These are phyloP conservation scores for Cyphomyrus discorhynchus DNA, from an alignment of 2,113 vertebrate species.

Conservation along the genomic window DNA sequence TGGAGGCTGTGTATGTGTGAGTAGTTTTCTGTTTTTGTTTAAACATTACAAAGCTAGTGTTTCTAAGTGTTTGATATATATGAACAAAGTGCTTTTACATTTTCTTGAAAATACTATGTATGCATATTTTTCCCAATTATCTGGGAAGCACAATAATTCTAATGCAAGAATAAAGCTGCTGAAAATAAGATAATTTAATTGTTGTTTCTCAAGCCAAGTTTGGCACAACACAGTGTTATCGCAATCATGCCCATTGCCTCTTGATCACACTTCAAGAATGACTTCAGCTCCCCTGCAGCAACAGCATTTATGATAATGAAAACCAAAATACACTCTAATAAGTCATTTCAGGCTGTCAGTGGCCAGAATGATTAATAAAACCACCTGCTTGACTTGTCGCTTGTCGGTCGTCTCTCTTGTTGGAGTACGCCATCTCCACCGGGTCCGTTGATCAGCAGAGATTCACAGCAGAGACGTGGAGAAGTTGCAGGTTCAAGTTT, in stretches of 20 bases:
- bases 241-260: background rate
- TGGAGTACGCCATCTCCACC: too few species aligned
- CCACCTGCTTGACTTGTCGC: background rate
- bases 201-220: background rate
- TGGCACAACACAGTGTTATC: background rate
- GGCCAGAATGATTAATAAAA: background rate
- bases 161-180: background rate
- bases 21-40: background rate
- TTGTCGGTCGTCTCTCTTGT: background rate
- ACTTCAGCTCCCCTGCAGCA: background rate
- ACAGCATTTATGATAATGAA: background rate
- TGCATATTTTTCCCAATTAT: slow-evolving; percentile 43
- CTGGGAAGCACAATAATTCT: slow-evolving; percentile 37
- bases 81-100: slow-evolving; percentile 16
- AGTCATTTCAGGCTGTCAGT: background rate
- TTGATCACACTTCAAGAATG: background rate
- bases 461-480: too few species aligned
- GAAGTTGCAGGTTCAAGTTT: too few species aligned
- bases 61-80: slow-evolving; percentile 29
- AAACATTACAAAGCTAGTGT: slow-evolving; percentile 11
- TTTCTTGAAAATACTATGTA: slow-evolving; percentile 28
- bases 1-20: background rate
- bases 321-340: background rate
- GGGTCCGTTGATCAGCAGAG: too few species aligned
- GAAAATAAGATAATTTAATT: background rate